Evolutionary conservation across 2,113 vertebrate genomes (phyloP).

Genomic region (Corvus moneduloides): DNA sequence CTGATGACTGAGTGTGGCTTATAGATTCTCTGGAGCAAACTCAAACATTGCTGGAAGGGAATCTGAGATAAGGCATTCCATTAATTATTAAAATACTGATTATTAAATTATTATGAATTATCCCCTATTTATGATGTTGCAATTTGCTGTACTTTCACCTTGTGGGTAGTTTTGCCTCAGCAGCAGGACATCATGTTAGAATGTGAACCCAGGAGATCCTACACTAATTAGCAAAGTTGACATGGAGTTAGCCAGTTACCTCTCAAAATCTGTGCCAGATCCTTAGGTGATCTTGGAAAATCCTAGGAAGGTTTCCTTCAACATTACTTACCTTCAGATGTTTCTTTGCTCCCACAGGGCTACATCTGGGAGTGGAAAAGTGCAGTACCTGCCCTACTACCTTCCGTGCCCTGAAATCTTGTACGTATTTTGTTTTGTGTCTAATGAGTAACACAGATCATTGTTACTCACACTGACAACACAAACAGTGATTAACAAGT

Average conservation of each 20-base stretch:
- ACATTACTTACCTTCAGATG: not conserved
- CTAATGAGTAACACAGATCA: not conserved
- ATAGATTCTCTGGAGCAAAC: not conserved
- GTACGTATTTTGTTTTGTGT: slow-evolving; percentile 18
- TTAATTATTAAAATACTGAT: not conserved
- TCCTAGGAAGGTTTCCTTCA: not conserved
- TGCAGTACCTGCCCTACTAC: slow-evolving; percentile 54
- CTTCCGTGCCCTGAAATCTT: slow-evolving; percentile 69
- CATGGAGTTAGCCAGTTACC: not conserved
- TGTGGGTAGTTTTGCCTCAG: not conserved
- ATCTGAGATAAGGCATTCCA: not conserved
- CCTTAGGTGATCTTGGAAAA: not conserved
- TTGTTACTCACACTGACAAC: not conserved
- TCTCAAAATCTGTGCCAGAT: not conserved
- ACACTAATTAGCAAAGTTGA: not conserved
- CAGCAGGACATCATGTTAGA: not conserved
- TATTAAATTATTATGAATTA: not conserved
- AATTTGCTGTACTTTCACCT: not conserved
- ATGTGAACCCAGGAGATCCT: not conserved
- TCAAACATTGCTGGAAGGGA: not conserved
- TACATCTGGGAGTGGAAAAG: not conserved
- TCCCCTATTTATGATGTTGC: not conserved
- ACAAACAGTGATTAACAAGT: not conserved
- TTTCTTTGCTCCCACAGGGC: slow-evolving; percentile 28
- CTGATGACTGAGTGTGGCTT: not conserved